phyloP scores from a whole-genome alignment of 2,113 vertebrate species.

The Mionectes macconnelli region DNA sequence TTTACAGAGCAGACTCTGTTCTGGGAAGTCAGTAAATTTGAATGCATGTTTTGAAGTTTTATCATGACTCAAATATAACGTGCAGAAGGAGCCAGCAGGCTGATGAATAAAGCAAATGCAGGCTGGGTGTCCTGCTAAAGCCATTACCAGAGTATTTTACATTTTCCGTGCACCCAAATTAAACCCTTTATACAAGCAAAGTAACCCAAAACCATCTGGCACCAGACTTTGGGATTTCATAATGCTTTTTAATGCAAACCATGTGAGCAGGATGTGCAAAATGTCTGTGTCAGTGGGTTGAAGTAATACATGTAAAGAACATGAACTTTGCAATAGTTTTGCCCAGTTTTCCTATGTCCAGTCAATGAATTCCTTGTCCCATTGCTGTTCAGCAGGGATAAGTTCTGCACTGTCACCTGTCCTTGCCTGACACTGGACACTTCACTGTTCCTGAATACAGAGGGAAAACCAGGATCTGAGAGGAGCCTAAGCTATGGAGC shows the following conservation, averaged over 20 bases:
- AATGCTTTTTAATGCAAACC: conserved; percentile 48
- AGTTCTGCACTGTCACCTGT: background rate
- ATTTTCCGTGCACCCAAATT: conserved; percentile 41
- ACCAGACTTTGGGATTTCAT: conserved; percentile 40
- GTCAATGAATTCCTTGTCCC: background rate
- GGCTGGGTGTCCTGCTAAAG: conserved; percentile 28
- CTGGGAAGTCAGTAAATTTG: background rate
- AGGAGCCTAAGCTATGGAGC: fast-evolving
- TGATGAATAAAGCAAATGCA: background rate
- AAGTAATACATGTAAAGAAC: background rate
- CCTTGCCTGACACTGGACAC: background rate
- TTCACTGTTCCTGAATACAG: background rate
- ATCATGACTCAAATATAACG: background rate
- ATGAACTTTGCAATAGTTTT: background rate
- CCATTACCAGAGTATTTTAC: conserved; percentile 28
- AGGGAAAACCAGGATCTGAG: background rate
- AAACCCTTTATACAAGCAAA: conserved; percentile 26
- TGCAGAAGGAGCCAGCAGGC: conserved; percentile 2
- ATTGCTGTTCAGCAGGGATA: background rate
- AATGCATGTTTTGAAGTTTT: background rate
- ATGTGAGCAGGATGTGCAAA: conserved; percentile 27
- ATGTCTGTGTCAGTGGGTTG: background rate
- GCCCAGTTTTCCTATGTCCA: background rate
- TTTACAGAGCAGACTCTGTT: background rate
- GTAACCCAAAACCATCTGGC: conserved; percentile 52